Percentiles rank a stretch among this genome's conserved stretches.
phyloP scores from a whole-genome alignment of 2,888 invertebrate species.

The Oscheius sp. region DNA sequence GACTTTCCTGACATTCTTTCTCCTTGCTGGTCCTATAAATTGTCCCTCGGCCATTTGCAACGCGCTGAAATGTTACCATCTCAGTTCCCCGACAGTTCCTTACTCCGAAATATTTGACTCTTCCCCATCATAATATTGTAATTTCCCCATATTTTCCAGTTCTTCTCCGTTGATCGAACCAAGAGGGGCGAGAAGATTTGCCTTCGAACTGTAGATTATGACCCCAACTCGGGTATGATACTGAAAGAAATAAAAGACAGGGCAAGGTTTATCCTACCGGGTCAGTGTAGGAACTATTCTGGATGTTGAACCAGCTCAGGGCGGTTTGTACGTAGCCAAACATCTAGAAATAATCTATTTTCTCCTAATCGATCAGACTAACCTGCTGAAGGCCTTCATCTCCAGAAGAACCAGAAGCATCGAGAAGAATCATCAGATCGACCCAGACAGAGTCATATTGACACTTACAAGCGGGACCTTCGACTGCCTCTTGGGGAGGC shows the following conservation, averaged over 20 bases:
- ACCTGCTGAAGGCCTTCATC: slow-evolving; percentile 10
- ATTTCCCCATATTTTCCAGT: neutral
- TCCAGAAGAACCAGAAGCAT: neutral
- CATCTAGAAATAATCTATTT: neutral
- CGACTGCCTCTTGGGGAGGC: neutral
- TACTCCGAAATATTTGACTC: neutral
- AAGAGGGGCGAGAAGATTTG: neutral
- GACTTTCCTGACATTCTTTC: slow-evolving; percentile 8
- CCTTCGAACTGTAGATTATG: neutral
- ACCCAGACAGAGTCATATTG: slow-evolving; percentile 20
- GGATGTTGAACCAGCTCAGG: slow-evolving; percentile 23
- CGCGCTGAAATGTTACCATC: neutral
- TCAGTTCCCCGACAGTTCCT: neutral
- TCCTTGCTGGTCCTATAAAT: neutral
- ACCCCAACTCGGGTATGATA: slow-evolving; percentile 21
- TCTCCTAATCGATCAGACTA: no score
- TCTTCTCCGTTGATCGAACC: slow-evolving; percentile 1
- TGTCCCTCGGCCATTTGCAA: neutral
- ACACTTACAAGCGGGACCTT: slow-evolving; percentile 22
- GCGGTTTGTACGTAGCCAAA: slow-evolving; percentile 28
- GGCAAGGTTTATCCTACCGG: neutral
- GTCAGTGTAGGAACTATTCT: neutral
- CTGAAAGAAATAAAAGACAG: neutral
- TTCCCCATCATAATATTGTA: neutral
- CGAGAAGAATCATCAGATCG: slow-evolving; percentile 25